Conservation (phyloP, 2,888 invertebrate genomes). For the Apeira syringaria region DNA sequence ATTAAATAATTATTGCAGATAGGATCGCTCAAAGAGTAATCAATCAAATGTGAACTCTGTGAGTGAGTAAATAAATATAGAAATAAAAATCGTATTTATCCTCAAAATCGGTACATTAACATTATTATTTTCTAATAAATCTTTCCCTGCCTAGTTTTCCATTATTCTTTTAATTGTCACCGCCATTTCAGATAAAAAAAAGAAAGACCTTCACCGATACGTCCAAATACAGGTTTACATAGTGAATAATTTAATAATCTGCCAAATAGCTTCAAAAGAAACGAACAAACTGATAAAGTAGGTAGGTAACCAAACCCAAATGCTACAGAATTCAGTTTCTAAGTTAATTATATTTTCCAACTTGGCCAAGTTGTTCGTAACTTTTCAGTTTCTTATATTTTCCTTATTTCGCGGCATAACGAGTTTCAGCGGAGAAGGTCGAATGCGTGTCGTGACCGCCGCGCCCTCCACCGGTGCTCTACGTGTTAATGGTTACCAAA, state of each 20-base stretch:
- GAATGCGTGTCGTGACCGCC: slow-evolving; percentile 59
- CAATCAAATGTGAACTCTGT: too few species aligned
- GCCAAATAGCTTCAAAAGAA: not conserved
- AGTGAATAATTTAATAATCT: not conserved
- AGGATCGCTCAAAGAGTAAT: too few species aligned
- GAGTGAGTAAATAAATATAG: too few species aligned
- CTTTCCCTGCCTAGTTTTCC: too few species aligned
- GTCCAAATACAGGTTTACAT: too few species aligned
- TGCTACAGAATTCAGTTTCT: slow-evolving; percentile 12
- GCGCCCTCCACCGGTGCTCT: slow-evolving; percentile 60
- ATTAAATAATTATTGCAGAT: too few species aligned
- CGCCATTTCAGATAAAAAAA: too few species aligned
- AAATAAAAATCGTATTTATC: too few species aligned
- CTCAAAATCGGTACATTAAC: too few species aligned
- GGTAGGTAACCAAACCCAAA: slow-evolving; percentile 6
- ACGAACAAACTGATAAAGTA: slow-evolving; percentile 1
- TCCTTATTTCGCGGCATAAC: slow-evolving; percentile 26
- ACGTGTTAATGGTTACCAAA: slow-evolving; percentile 63
- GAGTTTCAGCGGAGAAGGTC: slow-evolving; percentile 23
- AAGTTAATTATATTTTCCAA: slow-evolving; percentile 23
- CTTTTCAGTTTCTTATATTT: slow-evolving; percentile 24
- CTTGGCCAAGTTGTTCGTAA: slow-evolving; percentile 26
- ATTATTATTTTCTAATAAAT: too few species aligned
- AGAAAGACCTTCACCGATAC: too few species aligned
- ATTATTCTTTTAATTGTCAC: too few species aligned